Evolutionary conservation across 2,888 invertebrate species (phyloP).

Genomic region (Chrysolina oricalcia): DNA sequence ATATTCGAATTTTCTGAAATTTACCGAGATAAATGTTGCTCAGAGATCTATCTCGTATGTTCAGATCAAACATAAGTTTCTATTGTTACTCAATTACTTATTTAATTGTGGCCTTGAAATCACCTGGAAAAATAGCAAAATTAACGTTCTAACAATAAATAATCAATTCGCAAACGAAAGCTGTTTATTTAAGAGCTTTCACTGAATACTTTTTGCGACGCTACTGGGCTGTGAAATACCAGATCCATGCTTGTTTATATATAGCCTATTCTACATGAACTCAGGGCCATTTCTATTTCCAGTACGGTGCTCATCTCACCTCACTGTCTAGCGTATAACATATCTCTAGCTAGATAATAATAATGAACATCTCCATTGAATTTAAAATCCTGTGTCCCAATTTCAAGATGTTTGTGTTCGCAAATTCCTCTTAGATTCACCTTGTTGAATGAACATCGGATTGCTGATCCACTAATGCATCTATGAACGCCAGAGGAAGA

Average conservation of each 20-base stretch:
- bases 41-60: too few species aligned
- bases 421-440: too few species aligned
- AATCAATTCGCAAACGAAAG: slow-evolving; percentile 32
- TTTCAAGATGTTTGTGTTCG: too few species aligned
- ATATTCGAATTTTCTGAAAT: too few species aligned
- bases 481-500: too few species aligned
- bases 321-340: slow-evolving; percentile 61
- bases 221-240: slow-evolving; percentile 50
- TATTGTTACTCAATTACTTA: too few species aligned
- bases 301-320: slow-evolving; percentile 62
- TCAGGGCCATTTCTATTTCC: slow-evolving; percentile 64
- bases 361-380: slow-evolving; percentile 9
- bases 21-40: too few species aligned
- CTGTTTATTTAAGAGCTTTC: slow-evolving; percentile 38
- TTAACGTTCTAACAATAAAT: slow-evolving; percentile 27
- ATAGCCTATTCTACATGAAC: slow-evolving; percentile 62
- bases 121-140: neutral
- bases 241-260: slow-evolving; percentile 60
- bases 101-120: neutral
- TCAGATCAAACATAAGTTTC: too few species aligned
- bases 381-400: too few species aligned
- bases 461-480: too few species aligned
- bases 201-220: slow-evolving; percentile 32
- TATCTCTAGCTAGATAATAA: slow-evolving; percentile 35
- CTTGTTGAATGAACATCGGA: too few species aligned